Evolutionary conservation across 1,140 invertebrate species (phyloP), one percentile per base, ranked within the genome.

Genomic region (Tetragonula clypearis): DNA sequence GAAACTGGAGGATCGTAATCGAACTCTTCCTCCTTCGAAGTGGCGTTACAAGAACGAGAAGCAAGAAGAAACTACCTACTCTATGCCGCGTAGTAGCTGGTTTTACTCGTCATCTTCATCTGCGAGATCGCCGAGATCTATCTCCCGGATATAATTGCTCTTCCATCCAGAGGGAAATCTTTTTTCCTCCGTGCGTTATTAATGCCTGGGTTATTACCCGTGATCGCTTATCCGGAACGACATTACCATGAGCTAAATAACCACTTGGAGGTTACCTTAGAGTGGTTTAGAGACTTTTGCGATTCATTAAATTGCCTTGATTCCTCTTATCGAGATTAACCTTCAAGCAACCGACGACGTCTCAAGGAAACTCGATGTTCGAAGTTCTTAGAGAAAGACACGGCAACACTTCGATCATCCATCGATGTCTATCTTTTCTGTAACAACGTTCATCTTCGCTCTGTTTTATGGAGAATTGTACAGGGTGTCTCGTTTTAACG

Each of bases 1-100:
- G 62, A 77, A 77, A 30, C 55, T 53, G 2, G 23, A 69, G 26
- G 66, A 79, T 84, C 66, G 66, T 84, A 84, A 84, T 84, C 82
- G 53, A 68, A 56, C 30, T 49, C 56, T 79, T 79, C 66, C 66
- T 84, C 19, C 66, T 30, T 9, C 21, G 12, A 41, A 15, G 6
- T 17, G 26, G 19, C 23, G 6, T 30, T 35, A 41, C 21, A 15
- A n/a, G 26, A 17, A 76, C 23, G 53, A 35, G 58, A 35, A 58
- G 21, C 9, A 17, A 14, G 56, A 41, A 23, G 19, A 41, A 5
- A 35, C 30, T 12, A 17, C 4, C 9, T 9, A 11, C 30, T 26
- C 15, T 9, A n/a, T 41, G 66, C 30, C 41, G 6, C 41, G 41
- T 49, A 5, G 14, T 55, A 30, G 30, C 30, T 19, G 2, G n/a